phyloP scores from a whole-genome alignment of 2,888 invertebrate species.

The Subacronicta megacephala region DNA sequence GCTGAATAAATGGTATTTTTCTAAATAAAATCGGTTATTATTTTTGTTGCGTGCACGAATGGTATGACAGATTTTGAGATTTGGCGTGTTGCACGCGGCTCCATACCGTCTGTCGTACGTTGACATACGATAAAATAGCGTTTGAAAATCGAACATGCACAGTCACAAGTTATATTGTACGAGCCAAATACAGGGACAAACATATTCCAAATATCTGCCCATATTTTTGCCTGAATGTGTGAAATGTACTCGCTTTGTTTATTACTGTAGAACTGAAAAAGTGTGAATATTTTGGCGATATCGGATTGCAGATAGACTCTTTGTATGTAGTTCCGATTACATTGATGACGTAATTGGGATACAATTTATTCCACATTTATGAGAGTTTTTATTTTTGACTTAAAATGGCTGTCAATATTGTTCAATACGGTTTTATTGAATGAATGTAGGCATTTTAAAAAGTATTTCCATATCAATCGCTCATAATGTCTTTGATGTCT shows the following conservation, averaged over 20 bases:
- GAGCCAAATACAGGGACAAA: conserved; percentile 35
- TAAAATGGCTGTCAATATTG: conserved; percentile 30
- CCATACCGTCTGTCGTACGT: conserved; percentile 60
- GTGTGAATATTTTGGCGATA: conserved; percentile 39
- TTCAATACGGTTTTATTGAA: conserved; percentile 13
- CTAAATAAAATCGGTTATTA: conserved; percentile 64
- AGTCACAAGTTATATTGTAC: conserved; percentile 53
- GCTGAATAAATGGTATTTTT: conserved; percentile 51
- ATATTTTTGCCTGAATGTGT: conserved; percentile 23
- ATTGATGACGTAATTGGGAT: conserved; percentile 34
- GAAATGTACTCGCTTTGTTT: conserved; percentile 41
- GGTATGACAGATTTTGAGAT: conserved; percentile 66
- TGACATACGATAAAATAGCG: conserved; percentile 61
- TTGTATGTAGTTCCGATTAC: conserved; percentile 29
- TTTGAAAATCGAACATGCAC: conserved; percentile 58
- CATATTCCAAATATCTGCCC: conserved; percentile 25
- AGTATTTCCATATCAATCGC: no score
- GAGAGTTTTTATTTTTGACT: background rate
- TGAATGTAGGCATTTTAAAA: no score
- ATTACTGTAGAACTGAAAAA: conserved; percentile 28
- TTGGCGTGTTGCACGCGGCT: conserved; percentile 82
- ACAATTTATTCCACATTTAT: conserved; percentile 26
- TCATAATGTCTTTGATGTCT: no score
- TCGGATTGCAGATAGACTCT: conserved; percentile 40
- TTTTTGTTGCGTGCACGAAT: conserved; percentile 72